phyloP scores from a whole-genome alignment of 1,140 invertebrate genomes.

The Grapholita molesta region DNA sequence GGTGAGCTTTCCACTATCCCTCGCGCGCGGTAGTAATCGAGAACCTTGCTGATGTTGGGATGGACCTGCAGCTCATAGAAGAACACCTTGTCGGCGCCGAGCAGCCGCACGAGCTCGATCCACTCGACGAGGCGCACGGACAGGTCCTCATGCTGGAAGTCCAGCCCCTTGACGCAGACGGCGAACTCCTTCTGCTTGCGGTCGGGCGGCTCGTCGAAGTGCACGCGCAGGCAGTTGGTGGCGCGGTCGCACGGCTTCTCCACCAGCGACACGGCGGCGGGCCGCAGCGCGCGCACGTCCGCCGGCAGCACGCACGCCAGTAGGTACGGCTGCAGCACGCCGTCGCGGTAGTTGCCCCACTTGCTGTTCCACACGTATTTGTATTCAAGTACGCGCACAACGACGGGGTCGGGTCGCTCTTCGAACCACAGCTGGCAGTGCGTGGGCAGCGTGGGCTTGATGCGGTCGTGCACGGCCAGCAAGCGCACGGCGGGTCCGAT shows the following conservation, averaged over 20 bases:
- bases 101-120: conserved; percentile 91
- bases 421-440: conserved; percentile 96
- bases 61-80: conserved; percentile 95
- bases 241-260: conserved; percentile 91
- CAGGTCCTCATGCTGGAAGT: conserved; percentile 94
- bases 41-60: conserved; percentile 93
- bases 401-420: conserved; percentile 86
- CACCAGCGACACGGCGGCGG: conserved; percentile 92
- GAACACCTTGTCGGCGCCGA: conserved; percentile 96
- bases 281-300: conserved; percentile 84
- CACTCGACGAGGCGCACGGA: conserved; percentile 95
- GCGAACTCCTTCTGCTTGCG: conserved; percentile 88
- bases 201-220: conserved; percentile 80
- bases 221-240: conserved; percentile 92
- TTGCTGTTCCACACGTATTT: conserved; percentile 97
- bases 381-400: conserved; percentile 91
- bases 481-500: conserved; percentile 90
- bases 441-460: conserved; percentile 89
- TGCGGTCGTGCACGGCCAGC: conserved; percentile 94
- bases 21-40: conserved; percentile 87
- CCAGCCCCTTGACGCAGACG: conserved; percentile 96
- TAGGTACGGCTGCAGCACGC: conserved; percentile 94
- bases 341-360: conserved; percentile 96
- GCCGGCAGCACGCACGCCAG: conserved; percentile 92
- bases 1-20: conserved; percentile 91